These are phyloP conservation scores for Fukomys damarensis DNA, from an alignment of 2,113 vertebrate genomes.

Conservation along the genomic window DNA sequence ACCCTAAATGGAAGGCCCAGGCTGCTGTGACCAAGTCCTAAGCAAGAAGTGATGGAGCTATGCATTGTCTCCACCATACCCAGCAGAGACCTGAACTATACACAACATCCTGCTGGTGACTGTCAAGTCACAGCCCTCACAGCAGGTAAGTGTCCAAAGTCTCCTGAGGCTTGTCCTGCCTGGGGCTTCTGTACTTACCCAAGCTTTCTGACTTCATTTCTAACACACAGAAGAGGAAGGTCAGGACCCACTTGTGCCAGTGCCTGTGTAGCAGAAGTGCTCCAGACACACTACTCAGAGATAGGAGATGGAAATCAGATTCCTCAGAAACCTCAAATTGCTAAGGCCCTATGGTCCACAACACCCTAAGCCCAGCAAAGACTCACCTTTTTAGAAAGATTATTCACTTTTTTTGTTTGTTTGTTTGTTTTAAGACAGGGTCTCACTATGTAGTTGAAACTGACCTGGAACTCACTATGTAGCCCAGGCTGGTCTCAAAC, in stretches of 20 bases:
- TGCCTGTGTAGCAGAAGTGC: not conserved
- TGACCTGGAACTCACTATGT: too few species aligned
- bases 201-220: not conserved
- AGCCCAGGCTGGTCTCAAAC: too few species aligned
- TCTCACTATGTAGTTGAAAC: too few species aligned
- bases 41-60: not conserved
- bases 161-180: not conserved
- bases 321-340: not conserved
- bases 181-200: not conserved
- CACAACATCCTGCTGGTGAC: not conserved
- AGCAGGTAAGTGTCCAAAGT: not conserved
- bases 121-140: not conserved
- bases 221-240: not conserved
- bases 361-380: not conserved
- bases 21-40: not conserved
- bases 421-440: too few species aligned
- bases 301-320: not conserved
- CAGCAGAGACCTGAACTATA: not conserved
- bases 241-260: not conserved
- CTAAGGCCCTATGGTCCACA: not conserved
- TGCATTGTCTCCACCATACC: not conserved
- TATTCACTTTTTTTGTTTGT: too few species aligned
- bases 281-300: not conserved
- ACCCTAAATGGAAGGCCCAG: not conserved
- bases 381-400: conserved; percentile 40